A percentile compares a stretch with the other conserved stretches of the same genome.
Conservation (phyloP, 2,113 vertebrate genomes). For the Butorides virescens region DNA sequence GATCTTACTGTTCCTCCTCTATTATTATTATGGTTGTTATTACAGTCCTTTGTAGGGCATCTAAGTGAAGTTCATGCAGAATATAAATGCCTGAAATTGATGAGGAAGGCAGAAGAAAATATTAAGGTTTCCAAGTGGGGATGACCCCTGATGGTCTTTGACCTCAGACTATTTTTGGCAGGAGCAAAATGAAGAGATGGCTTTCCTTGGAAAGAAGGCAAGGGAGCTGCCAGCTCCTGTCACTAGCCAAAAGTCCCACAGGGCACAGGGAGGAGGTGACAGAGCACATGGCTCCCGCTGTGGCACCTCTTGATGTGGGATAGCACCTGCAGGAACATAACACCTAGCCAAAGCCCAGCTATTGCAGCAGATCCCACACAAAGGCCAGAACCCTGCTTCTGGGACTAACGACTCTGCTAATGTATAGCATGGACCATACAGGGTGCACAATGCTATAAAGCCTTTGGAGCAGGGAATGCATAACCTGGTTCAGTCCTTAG, state of each 20-base stretch:
- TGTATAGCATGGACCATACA: rapidly evolving
- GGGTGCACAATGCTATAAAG: rapidly evolving
- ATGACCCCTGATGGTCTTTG: background rate
- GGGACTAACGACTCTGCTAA: background rate
- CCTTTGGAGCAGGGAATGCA: background rate
- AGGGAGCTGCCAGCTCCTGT: background rate
- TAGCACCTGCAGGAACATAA: background rate
- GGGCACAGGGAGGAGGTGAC: background rate
- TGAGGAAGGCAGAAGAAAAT: background rate
- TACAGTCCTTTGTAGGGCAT: background rate
- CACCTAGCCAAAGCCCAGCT: background rate
- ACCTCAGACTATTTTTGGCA: conserved; percentile 1
- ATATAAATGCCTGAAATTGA: background rate
- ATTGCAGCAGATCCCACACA: background rate
- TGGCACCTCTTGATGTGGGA: background rate
- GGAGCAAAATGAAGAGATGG: background rate
- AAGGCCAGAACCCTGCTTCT: background rate
- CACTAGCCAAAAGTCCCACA: background rate
- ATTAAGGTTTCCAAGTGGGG: background rate
- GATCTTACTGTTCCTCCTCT: background rate
- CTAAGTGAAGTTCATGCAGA: background rate
- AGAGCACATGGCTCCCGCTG: background rate
- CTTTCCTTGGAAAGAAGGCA: background rate
- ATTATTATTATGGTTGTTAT: background rate
- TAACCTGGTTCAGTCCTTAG: background rate